These are phyloP conservation scores for Drosophila ercepeae DNA, from an alignment of 1,140 invertebrate genomes.

Conservation along the genomic window DNA sequence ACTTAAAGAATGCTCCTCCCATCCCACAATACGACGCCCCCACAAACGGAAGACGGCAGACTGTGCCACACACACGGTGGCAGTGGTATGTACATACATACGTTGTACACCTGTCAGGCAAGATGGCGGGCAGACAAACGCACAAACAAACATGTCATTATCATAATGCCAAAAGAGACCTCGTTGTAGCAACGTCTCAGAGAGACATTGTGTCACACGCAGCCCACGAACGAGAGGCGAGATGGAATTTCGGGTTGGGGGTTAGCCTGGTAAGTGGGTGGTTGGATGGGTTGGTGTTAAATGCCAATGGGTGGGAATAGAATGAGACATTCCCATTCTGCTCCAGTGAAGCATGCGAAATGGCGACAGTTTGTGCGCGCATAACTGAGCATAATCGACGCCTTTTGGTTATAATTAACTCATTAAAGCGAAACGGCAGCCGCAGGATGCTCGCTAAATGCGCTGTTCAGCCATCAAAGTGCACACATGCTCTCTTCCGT, in stretches of 20 bases:
- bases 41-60: background rate
- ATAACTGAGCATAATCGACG: constrained; percentile 82
- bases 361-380: constrained; percentile 81
- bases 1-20: constrained; percentile 61
- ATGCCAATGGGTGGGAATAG: constrained; percentile 13
- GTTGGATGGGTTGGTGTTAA: background rate
- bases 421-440: constrained; percentile 80
- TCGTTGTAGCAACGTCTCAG: constrained; percentile 43
- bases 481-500: constrained; percentile 63
- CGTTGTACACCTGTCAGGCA: constrained; percentile 35
- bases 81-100: background rate
- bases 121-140: constrained; percentile 22
- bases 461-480: constrained; percentile 73
- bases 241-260: constrained; percentile 4
- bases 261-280: too few relatives aligned
- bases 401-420: constrained; percentile 83
- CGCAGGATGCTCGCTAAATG: constrained; percentile 72
- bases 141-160: constrained; percentile 80
- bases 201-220: constrained; percentile 37
- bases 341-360: constrained; percentile 74
- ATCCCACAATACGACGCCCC: constrained; percentile 19
- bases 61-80: constrained; percentile 1
- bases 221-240: constrained; percentile 32
- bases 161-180: constrained; percentile 68
- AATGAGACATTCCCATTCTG: constrained; percentile 67